These are phyloP conservation scores for Leptura quadrifasciata DNA, from an alignment of 2,888 invertebrate genomes.

Conservation along the genomic window DNA sequence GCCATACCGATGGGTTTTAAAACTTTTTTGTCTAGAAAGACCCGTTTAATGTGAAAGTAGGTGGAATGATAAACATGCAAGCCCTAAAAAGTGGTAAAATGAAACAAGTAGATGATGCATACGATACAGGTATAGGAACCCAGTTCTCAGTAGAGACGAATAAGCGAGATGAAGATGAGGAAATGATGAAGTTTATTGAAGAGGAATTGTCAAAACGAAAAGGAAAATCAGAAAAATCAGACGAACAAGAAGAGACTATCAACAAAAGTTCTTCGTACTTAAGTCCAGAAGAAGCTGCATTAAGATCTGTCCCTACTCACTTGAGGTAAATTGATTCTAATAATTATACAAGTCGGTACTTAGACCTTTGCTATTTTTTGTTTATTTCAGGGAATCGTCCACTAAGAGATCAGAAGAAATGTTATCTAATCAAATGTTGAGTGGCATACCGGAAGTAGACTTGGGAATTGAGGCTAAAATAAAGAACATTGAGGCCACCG, in stretches of 20 bases:
- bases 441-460: slow-evolving; percentile 99
- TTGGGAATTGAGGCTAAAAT: slow-evolving; percentile 99
- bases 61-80: slow-evolving; percentile 93
- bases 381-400: slow-evolving; percentile 82
- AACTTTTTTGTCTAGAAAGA: slow-evolving; percentile 77
- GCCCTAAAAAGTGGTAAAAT: slow-evolving; percentile 87
- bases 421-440: slow-evolving; percentile 99
- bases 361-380: slow-evolving; percentile 79
- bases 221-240: slow-evolving; percentile 69
- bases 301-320: slow-evolving; percentile 85
- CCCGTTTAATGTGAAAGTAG: slow-evolving; percentile 86
- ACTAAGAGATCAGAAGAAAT: slow-evolving; percentile 96
- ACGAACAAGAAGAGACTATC: slow-evolving; percentile 66
- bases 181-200: slow-evolving; percentile 96
- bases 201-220: slow-evolving; percentile 91
- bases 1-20: no score
- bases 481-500: slow-evolving; percentile 98
- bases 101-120: slow-evolving; percentile 91
- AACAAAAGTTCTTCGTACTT: slow-evolving; percentile 59
- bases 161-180: slow-evolving; percentile 98
- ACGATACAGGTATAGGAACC: slow-evolving; percentile 95
- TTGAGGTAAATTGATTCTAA: slow-evolving; percentile 58
- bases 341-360: no score
- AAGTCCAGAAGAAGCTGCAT: slow-evolving; percentile 92
- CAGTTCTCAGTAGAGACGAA: slow-evolving; percentile 99